These are phyloP conservation scores for Pachyramphus minor DNA, from an alignment of 2,113 vertebrate genomes.

Conservation along the genomic window DNA sequence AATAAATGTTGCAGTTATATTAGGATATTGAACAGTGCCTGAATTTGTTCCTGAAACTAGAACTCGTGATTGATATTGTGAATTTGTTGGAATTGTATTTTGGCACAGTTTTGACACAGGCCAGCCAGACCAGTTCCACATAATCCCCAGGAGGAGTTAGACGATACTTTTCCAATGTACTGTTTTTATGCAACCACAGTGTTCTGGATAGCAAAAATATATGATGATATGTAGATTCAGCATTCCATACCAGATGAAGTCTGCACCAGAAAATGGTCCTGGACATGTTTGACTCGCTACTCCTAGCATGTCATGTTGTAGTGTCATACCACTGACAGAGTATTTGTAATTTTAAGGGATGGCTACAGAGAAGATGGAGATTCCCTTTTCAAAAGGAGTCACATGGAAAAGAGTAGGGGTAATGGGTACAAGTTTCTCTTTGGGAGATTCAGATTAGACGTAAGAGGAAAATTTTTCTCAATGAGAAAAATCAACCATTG, in stretches of 20 bases:
- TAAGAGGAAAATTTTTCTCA: neutral
- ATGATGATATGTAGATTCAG: neutral
- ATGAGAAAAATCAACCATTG: neutral
- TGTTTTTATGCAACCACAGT: neutral
- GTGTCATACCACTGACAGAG: neutral
- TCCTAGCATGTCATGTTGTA: neutral
- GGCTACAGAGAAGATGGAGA: neutral
- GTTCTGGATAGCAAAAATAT: neutral
- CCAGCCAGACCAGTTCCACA: neutral
- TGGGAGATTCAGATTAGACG: neutral
- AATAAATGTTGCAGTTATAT: neutral
- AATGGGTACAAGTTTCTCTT: neutral
- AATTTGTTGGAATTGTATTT: neutral
- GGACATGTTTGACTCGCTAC: neutral
- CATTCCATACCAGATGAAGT: neutral
- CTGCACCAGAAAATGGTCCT: neutral
- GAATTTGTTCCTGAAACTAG: neutral
- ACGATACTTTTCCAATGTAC: neutral
- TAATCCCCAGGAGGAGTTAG: neutral
- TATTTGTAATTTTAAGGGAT: neutral
- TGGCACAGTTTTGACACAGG: neutral
- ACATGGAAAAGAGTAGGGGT: no score
- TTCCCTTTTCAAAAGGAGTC: neutral
- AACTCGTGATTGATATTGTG: neutral
- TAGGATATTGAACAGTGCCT: neutral